These are phyloP conservation scores for Smittia aterrima DNA, from an alignment of 2,888 invertebrate species.

Conservation along the genomic window DNA sequence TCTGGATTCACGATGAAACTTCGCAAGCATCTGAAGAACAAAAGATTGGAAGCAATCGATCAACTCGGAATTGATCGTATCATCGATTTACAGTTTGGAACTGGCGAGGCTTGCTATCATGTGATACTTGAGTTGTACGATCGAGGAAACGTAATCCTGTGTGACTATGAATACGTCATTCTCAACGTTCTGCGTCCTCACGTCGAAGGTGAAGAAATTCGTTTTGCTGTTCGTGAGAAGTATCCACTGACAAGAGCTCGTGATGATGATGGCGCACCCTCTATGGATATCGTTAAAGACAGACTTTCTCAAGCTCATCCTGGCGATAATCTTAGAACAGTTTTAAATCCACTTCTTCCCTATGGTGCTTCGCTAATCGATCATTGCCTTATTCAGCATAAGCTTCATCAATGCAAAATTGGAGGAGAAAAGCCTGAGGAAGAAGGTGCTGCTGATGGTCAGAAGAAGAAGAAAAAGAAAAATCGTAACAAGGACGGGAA, in stretches of 20 bases:
- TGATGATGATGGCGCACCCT: conserved; percentile 59
- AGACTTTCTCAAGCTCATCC: conserved; percentile 64
- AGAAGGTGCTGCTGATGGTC: conserved; percentile 24
- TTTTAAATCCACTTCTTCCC: conserved; percentile 77
- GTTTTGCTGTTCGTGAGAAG: conserved; percentile 88
- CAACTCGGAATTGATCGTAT: conserved; percentile 94
- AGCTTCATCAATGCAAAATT: conserved; percentile 63
- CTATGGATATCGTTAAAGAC: conserved; percentile 58
- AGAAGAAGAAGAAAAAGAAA: conserved; percentile 36
- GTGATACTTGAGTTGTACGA: conserved; percentile 94
- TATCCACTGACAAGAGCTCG: conserved; percentile 81
- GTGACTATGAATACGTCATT: conserved; percentile 86
- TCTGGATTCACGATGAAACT: conserved; percentile 98
- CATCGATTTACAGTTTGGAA: conserved; percentile 93
- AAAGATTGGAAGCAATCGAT: conserved; percentile 78
- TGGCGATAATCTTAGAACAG: conserved; percentile 76
- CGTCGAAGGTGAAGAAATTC: conserved; percentile 83
- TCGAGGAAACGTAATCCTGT: conserved; percentile 91
- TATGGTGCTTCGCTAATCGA: conserved; percentile 91
- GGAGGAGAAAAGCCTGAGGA: conserved; percentile 19
- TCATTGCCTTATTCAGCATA: conserved; percentile 74
- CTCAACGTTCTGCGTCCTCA: conserved; percentile 90
- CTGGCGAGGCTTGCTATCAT: conserved; percentile 90
- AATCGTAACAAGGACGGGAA: conserved; percentile 44
- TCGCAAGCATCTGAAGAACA: conserved; percentile 94